Conservation (phyloP, 2,113 vertebrate species). For the Xerus inauris region DNA sequence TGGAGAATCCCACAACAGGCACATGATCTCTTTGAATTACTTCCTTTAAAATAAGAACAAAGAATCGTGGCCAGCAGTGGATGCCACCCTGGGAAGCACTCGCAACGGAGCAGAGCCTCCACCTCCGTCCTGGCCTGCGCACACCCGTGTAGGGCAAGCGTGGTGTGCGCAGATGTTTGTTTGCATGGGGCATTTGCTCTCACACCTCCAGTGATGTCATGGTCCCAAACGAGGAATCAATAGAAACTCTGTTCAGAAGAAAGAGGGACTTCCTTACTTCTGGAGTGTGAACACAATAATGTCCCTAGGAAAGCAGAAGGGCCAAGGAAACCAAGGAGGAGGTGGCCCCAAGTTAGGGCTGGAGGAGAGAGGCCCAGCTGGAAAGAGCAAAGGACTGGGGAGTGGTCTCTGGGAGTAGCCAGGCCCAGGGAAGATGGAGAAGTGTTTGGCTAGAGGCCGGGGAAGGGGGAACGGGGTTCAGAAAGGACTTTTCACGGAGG, state of each 20-base stretch:
- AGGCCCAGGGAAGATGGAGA: too few species aligned
- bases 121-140: too few species aligned
- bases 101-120: too few species aligned
- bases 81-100: too few species aligned
- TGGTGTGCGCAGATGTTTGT: background rate
- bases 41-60: background rate
- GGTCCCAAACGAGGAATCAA: background rate
- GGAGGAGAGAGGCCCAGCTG: background rate
- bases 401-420: too few species aligned
- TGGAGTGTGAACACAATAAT: accelerated
- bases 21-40: background rate
- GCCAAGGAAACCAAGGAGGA: too few species aligned
- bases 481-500: background rate
- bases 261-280: too few species aligned
- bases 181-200: background rate
- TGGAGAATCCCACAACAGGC: background rate
- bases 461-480: too few species aligned
- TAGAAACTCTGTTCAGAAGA: background rate
- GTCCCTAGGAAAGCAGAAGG: background rate
- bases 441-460: background rate
- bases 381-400: background rate
- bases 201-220: background rate
- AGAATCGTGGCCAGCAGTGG: background rate
- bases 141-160: too few species aligned
- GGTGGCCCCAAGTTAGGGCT: too few species aligned